These are phyloP conservation scores for Nemapogon koenigi DNA, from an alignment of 2,888 invertebrate species.

Conservation along the genomic window DNA sequence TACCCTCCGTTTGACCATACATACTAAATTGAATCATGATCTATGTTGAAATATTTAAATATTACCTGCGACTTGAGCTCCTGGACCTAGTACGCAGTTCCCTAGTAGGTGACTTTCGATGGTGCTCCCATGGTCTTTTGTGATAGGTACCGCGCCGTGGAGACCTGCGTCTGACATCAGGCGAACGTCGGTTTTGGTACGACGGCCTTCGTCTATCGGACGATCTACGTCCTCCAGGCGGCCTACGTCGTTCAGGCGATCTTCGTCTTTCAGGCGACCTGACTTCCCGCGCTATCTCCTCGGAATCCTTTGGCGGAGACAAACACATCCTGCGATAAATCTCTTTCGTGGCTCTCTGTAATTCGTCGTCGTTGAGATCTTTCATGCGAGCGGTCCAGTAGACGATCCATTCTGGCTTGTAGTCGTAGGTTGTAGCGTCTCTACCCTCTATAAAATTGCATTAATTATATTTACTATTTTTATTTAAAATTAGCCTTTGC, in stretches of 20 bases:
- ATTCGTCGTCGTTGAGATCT: conserved; percentile 74
- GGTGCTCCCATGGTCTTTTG: too few species aligned
- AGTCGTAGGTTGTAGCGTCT: conserved; percentile 82
- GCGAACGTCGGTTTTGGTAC: background rate
- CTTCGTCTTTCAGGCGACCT: conserved; percentile 12
- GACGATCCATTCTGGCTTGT: conserved; percentile 87
- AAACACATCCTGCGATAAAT: conserved; percentile 68
- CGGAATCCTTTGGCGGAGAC: conserved; percentile 27
- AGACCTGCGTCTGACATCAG: conserved; percentile 8
- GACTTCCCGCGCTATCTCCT: conserved; percentile 16
- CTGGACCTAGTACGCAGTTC: too few species aligned
- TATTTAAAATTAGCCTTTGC: too few species aligned
- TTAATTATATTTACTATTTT: too few species aligned
- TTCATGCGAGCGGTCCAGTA: conserved; percentile 86
- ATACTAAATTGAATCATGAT: too few species aligned
- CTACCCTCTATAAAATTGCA: conserved; percentile 58
- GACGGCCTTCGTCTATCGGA: conserved; percentile 12
- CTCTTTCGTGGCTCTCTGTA: conserved; percentile 71
- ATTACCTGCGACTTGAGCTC: too few species aligned
- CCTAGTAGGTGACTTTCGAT: too few species aligned
- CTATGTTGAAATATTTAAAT: too few species aligned
- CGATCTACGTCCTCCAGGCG: conserved; percentile 12
- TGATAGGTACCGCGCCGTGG: too few species aligned
- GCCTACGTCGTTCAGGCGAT: conserved; percentile 9
- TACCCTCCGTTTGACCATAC: too few species aligned